These are phyloP conservation scores for Aspidiotus rigidus DNA, from an alignment of 2,888 invertebrate genomes.

Conservation along the genomic window DNA sequence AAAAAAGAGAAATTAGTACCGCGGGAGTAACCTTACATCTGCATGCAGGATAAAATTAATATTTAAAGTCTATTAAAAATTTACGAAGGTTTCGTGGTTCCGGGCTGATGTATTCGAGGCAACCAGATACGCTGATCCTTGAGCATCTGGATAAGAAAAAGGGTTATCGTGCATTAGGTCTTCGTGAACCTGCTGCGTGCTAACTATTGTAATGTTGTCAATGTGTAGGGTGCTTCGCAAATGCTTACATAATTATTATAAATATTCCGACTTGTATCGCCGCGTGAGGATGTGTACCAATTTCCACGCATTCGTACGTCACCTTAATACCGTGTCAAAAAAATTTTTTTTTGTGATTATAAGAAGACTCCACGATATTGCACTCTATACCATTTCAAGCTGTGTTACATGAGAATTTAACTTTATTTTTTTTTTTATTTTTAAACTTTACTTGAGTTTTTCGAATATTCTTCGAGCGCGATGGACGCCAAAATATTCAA, in stretches of 20 bases:
- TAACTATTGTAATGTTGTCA: not conserved
- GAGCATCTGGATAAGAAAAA: constrained; percentile 10
- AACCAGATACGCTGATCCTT: constrained; percentile 5
- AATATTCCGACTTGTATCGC: too few species aligned
- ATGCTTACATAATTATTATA: not conserved
- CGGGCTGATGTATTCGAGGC: constrained; percentile 25
- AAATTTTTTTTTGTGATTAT: too few species aligned
- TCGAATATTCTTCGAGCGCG: too few species aligned
- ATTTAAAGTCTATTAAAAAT: constrained; percentile 27
- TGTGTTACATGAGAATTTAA: too few species aligned
- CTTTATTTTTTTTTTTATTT: too few species aligned
- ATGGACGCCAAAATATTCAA: too few species aligned
- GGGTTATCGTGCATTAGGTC: constrained; percentile 7
- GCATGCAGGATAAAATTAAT: constrained; percentile 17
- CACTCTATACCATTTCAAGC: too few species aligned
- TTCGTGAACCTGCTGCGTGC: constrained; percentile 27
- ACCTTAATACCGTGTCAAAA: too few species aligned
- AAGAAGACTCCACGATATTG: too few species aligned
- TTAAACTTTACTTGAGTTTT: too few species aligned
- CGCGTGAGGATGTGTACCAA: too few species aligned
- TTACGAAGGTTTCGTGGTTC: constrained; percentile 28
- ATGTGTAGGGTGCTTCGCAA: constrained; percentile 19
- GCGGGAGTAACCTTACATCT: constrained; percentile 25
- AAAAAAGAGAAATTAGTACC: constrained; percentile 19
- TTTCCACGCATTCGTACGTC: too few species aligned